Conservation (phyloP, 2,113 vertebrate species). For the Corynorhinus townsendii region DNA sequence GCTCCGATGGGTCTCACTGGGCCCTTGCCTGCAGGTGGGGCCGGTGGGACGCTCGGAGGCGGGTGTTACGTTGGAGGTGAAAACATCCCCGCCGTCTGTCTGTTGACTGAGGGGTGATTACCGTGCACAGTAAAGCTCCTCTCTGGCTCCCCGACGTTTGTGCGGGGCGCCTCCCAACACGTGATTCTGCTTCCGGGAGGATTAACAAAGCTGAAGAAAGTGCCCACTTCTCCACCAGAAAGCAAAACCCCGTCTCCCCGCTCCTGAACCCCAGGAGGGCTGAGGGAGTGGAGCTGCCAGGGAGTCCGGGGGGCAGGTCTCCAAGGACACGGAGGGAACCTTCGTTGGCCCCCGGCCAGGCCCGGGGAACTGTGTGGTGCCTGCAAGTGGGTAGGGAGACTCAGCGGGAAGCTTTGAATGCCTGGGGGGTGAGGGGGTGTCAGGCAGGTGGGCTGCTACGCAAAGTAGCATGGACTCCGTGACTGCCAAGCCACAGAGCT, state of each 20-base stretch:
- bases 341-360: background rate
- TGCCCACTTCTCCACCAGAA: background rate
- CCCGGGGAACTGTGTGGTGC: rapidly evolving
- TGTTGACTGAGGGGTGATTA: background rate
- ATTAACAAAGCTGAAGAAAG: background rate
- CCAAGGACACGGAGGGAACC: no score
- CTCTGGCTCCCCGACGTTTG: background rate
- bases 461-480: background rate
- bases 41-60: no score
- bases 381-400: rapidly evolving
- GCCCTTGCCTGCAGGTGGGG: no score
- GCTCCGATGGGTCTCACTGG: background rate
- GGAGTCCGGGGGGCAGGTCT: rapidly evolving
- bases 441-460: no score
- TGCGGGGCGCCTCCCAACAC: background rate
- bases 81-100: background rate
- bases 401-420: background rate
- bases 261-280: background rate
- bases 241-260: background rate
- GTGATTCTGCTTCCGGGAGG: background rate
- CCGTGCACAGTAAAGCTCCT: background rate
- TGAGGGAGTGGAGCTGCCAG: background rate
- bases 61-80: background rate
- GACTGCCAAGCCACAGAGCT: background rate
- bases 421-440: no score